Conservation (phyloP, 1,140 invertebrate genomes). For the Probaryconus sp. region DNA sequence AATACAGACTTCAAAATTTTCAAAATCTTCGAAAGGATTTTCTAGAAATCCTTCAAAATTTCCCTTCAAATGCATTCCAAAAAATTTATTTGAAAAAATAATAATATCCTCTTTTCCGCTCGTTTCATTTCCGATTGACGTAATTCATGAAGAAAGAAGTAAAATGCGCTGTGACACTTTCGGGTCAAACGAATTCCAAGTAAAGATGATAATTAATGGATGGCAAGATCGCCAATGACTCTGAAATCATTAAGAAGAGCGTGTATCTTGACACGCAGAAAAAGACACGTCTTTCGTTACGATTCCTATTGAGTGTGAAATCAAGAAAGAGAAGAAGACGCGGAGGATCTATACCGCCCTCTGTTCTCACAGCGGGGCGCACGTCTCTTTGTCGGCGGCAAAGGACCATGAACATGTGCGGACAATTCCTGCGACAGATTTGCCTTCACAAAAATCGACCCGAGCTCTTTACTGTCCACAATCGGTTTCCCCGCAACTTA, state of each 20-base stretch:
- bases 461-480: conserved; percentile 18
- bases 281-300: conserved; percentile 51
- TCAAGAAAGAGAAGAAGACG: conserved; percentile 48
- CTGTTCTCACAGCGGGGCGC: conserved; percentile 67
- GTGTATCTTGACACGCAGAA: conserved; percentile 38
- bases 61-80: too few relatives aligned
- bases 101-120: conserved; percentile 17
- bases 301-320: conserved; percentile 31
- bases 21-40: too few relatives aligned
- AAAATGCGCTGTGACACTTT: conserved; percentile 46
- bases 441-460: conserved; percentile 62
- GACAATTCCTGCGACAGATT: conserved; percentile 77
- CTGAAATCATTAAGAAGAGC: conserved; percentile 50
- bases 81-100: conserved; percentile 16
- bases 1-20: too few relatives aligned
- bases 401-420: conserved; percentile 74
- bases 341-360: conserved; percentile 40
- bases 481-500: conserved; percentile 47
- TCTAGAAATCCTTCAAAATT: too few relatives aligned
- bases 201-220: conserved; percentile 55
- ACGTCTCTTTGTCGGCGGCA: conserved; percentile 75
- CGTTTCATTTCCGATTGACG: conserved; percentile 28
- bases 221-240: conserved; percentile 41
- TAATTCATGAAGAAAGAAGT: conserved; percentile 10
- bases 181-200: conserved; percentile 39